These are phyloP conservation scores for Indicator maculatus DNA, from an alignment of 2,113 vertebrate species.

Conservation along the genomic window DNA sequence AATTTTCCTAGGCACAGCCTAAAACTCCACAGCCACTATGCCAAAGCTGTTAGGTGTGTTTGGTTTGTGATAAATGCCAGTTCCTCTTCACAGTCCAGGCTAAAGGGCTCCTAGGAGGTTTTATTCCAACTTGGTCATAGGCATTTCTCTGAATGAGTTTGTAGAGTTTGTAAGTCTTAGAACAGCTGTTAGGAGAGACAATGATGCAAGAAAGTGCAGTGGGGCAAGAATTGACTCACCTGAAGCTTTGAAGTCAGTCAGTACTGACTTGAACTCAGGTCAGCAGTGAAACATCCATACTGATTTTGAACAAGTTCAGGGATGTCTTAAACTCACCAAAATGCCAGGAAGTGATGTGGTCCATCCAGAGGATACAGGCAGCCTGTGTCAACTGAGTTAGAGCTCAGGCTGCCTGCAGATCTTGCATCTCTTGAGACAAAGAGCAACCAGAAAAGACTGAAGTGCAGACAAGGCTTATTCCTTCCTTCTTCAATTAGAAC, in stretches of 20 bases:
- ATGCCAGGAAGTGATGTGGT: neutral
- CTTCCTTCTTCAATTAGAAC: neutral
- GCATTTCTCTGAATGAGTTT: neutral
- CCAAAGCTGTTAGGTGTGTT: neutral
- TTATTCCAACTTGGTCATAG: neutral
- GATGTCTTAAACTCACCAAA: neutral
- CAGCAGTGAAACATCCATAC: rapidly evolving
- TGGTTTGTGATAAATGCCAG: neutral
- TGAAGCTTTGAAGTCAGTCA: neutral
- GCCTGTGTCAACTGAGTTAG: neutral
- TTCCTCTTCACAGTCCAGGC: neutral
- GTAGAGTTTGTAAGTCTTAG: neutral
- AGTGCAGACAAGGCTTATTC: rapidly evolving
- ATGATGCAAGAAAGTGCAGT: neutral
- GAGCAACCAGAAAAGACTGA: neutral
- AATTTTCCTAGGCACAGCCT: no score
- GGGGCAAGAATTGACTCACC: neutral
- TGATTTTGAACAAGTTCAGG: neutral
- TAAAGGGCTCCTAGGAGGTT: neutral
- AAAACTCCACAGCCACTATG: neutral
- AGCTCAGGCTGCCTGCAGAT: neutral
- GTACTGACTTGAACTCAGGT: neutral
- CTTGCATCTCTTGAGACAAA: neutral
- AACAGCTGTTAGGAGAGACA: neutral
- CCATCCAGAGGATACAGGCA: neutral